Conservation (phyloP, 1,140 invertebrate species). For the Globodera rostochiensis region DNA sequence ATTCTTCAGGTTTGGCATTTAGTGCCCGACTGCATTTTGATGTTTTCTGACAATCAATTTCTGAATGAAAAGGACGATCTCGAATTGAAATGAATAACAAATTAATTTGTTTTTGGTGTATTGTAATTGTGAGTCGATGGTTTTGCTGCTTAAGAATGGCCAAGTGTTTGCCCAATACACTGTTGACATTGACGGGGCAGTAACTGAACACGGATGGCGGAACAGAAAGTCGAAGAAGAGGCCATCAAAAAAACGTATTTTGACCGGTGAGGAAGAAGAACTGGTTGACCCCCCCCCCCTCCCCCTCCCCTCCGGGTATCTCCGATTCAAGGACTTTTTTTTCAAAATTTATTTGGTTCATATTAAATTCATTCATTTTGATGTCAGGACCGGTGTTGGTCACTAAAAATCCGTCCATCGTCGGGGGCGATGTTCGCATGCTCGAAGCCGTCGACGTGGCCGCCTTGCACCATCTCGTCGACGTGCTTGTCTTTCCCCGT, state of each 20-base stretch:
- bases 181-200: slow-evolving; percentile 11
- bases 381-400: slow-evolving; percentile 59
- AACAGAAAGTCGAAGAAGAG: neutral
- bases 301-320: no score
- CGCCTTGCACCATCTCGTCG: slow-evolving; percentile 64
- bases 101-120: no score
- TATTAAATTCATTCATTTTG: neutral
- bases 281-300: no score
- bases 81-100: no score
- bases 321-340: no score
- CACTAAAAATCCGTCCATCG: slow-evolving; percentile 67
- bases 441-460: slow-evolving; percentile 66
- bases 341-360: no score
- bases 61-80: no score
- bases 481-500: slow-evolving; percentile 68
- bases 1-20: slow-evolving; percentile 34
- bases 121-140: no score
- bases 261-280: neutral
- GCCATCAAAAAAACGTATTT: neutral
- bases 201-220: neutral
- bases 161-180: slow-evolving; percentile 66
- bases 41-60: no score
- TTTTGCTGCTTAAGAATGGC: slow-evolving; percentile 54
- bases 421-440: slow-evolving; percentile 67
- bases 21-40: no score